These are phyloP conservation scores for Haliclona indistincta DNA, from an alignment of 37 sponge, comb jelly and placozoan species.

Conservation along the genomic window DNA sequence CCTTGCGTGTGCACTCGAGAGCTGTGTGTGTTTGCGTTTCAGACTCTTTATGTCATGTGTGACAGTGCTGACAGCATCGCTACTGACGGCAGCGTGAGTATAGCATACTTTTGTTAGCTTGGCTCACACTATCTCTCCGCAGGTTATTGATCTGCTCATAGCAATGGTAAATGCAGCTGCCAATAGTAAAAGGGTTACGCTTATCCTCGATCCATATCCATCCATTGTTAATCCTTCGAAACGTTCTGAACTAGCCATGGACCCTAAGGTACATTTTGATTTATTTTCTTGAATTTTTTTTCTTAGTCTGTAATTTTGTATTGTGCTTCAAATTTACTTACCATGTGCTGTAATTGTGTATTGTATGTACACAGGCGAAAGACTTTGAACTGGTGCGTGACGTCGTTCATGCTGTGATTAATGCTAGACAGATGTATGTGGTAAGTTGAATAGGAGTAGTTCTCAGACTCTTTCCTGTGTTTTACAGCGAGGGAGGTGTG, in stretches of 20 bases:
- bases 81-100: conserved; percentile 63
- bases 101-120: not conserved
- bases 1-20: conserved; percentile 84
- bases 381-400: conserved; percentile 40
- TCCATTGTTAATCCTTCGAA: conserved; percentile 73
- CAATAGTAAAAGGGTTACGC: conserved; percentile 14
- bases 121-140: not conserved
- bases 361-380: conserved; percentile 25
- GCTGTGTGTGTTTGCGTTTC: conserved; percentile 85
- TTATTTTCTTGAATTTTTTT: too few relatives aligned
- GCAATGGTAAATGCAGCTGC: conserved; percentile 86
- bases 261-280: conserved; percentile 53
- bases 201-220: conserved; percentile 82
- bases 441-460: conserved; percentile 15
- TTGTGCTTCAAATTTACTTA: too few relatives aligned
- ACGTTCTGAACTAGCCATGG: conserved; percentile 47
- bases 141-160: conserved; percentile 83
- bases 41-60: conserved; percentile 87
- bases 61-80: conserved; percentile 85
- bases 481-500: conserved; percentile 26
- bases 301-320: too few relatives aligned
- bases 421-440: conserved; percentile 8
- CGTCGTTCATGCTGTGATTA: conserved; percentile 36
- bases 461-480: too few relatives aligned
- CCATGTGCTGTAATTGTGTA: not conserved